Evolutionary conservation across 2,113 vertebrate species (phyloP).

Genomic region (Heteronetta atricapilla): DNA sequence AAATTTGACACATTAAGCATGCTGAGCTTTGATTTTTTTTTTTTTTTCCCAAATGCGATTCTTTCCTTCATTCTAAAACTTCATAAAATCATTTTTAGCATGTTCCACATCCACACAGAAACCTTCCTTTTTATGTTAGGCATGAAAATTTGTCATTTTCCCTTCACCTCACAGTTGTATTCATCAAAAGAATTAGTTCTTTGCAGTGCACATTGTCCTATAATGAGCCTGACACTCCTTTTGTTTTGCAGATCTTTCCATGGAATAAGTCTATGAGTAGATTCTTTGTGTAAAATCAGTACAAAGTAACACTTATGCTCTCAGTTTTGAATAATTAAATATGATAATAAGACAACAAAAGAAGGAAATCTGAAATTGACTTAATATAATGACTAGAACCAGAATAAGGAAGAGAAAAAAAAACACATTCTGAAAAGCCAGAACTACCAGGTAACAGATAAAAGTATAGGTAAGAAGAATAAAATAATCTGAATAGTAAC

Average conservation of each 20-base stretch:
- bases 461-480: neutral
- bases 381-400: conserved; percentile 11
- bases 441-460: neutral
- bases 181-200: conserved; percentile 25
- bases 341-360: conserved; percentile 53
- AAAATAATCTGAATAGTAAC: neutral
- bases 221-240: conserved; percentile 41
- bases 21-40: neutral
- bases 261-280: neutral
- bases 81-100: neutral
- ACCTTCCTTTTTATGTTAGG: neutral
- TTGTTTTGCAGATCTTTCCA: conserved; percentile 48
- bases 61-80: neutral
- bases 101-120: neutral
- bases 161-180: neutral
- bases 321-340: conserved; percentile 44
- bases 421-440: conserved; percentile 2
- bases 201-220: conserved; percentile 7
- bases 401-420: conserved; percentile 7
- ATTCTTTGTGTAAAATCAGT: conserved; percentile 33
- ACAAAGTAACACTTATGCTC: neutral
- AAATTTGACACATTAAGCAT: neutral
- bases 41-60: neutral
- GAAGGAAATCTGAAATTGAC: conserved; percentile 32
- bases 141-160: conserved; percentile 27